Evolutionary conservation across 2,797 vertebrate species (phyloP).

Genomic region (Acanthurus leucopareius): DNA sequence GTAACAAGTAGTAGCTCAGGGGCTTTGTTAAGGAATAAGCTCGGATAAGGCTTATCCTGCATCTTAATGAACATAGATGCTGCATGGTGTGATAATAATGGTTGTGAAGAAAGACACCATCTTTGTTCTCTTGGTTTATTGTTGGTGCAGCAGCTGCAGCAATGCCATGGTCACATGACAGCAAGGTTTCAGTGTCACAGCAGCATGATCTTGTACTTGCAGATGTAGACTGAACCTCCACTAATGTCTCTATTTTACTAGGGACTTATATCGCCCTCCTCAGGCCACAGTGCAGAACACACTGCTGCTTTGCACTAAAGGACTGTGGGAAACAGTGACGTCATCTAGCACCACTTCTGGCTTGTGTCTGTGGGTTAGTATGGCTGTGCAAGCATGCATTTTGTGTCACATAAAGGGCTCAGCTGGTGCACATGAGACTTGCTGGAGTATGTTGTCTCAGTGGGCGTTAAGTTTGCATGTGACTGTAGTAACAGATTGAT

Average conservation of each 20-base stretch:
- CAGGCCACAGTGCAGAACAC: constrained; percentile 67
- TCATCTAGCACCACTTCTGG: constrained; percentile 54
- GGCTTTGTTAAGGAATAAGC: not conserved
- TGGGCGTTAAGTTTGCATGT: constrained; percentile 23
- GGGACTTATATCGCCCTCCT: constrained; percentile 71
- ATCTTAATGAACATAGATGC: not conserved
- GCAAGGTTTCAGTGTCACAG: not conserved
- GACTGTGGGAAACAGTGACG: constrained; percentile 72
- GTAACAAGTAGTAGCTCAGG: not conserved
- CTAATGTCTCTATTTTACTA: constrained; percentile 37
- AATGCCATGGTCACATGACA: constrained; percentile 24
- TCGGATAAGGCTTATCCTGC: not conserved
- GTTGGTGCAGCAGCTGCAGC: constrained; percentile 24
- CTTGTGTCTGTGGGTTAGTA: constrained; percentile 28
- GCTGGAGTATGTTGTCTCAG: constrained; percentile 27
- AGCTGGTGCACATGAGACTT: constrained; percentile 27
- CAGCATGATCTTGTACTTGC: constrained; percentile 26
- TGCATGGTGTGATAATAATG: not conserved
- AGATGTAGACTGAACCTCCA: constrained; percentile 40
- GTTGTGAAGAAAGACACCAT: constrained; percentile 12
- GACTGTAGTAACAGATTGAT: constrained; percentile 41
- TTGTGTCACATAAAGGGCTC: constrained; percentile 13
- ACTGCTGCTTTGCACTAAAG: constrained; percentile 52
- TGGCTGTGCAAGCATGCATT: constrained; percentile 28
- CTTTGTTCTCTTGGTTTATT: constrained; percentile 17